Conservation (phyloP, 2,113 vertebrate genomes). For the Tricholaema leucomelas region DNA sequence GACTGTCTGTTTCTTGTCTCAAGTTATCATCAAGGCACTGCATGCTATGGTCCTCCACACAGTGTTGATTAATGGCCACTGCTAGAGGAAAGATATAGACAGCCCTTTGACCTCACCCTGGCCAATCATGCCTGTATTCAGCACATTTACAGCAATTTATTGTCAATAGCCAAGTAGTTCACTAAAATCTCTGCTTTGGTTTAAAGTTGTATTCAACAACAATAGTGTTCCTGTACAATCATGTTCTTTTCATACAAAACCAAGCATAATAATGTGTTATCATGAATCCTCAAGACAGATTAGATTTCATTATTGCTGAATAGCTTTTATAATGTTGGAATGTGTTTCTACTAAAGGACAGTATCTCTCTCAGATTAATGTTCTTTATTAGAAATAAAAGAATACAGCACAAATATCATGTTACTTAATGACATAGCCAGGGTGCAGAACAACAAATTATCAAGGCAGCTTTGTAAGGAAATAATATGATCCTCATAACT, state of each 20-base stretch:
- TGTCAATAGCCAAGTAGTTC: background rate
- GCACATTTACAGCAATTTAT: background rate
- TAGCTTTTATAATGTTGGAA: slow-evolving; percentile 47
- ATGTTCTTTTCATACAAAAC: slow-evolving; percentile 35
- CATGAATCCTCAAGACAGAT: slow-evolving; percentile 47
- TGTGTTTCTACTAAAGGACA: slow-evolving; percentile 37
- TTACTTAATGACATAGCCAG: slow-evolving; percentile 29
- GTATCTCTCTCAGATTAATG: slow-evolving; percentile 25
- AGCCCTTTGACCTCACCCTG: background rate
- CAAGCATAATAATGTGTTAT: slow-evolving; percentile 29
- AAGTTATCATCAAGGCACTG: no score
- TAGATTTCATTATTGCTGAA: slow-evolving; percentile 51
- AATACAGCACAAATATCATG: background rate
- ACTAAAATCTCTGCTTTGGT: slow-evolving; percentile 22
- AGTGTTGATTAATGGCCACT: rapidly evolving
- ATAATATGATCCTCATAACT: background rate
- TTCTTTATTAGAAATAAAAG: slow-evolving; percentile 18
- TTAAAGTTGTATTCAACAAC: slow-evolving; percentile 7
- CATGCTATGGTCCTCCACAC: rapidly evolving
- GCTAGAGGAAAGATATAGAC: background rate
- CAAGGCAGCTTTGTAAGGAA: slow-evolving; percentile 20
- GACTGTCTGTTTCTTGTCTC: no score
- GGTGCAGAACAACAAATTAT: slow-evolving; percentile 24
- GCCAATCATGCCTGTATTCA: background rate
- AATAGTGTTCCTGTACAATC: background rate